Conservation (phyloP, 2,797 vertebrate genomes). For the Spinus olivaceus region DNA sequence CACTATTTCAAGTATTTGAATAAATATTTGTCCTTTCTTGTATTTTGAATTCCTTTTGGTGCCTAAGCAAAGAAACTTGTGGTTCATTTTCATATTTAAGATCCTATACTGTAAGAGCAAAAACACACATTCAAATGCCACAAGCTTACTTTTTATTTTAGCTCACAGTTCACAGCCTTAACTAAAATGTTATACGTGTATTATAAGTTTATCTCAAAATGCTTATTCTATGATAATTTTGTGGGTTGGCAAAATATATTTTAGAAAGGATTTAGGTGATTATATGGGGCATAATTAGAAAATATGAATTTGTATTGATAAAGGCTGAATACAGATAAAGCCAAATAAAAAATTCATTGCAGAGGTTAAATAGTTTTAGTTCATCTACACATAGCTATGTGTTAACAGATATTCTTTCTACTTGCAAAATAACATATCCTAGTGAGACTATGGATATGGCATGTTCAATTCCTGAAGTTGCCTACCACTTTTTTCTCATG, state of each 20-base stretch:
- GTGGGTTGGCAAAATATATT: background rate
- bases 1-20: background rate
- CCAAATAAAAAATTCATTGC: background rate
- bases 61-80: background rate
- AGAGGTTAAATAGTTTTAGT: background rate
- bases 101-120: background rate
- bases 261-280: background rate
- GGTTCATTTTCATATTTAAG: background rate
- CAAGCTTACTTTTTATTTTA: background rate
- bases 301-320: background rate
- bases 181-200: background rate
- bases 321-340: background rate
- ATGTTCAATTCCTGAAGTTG: background rate
- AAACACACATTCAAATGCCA: background rate
- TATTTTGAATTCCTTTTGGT: background rate
- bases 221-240: background rate
- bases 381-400: background rate
- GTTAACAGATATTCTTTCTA: background rate
- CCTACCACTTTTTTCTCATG: background rate
- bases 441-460: background rate
- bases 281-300: background rate
- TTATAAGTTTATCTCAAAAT: no score
- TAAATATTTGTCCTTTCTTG: slow-evolving; percentile 16
- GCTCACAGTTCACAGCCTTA: background rate
- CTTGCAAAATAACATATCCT: background rate